A percentile compares a stretch with the other conserved stretches of the same genome.
These are phyloP conservation scores for Cryptops parisi DNA, from an alignment of 2,888 invertebrate species.

Conservation along the genomic window DNA sequence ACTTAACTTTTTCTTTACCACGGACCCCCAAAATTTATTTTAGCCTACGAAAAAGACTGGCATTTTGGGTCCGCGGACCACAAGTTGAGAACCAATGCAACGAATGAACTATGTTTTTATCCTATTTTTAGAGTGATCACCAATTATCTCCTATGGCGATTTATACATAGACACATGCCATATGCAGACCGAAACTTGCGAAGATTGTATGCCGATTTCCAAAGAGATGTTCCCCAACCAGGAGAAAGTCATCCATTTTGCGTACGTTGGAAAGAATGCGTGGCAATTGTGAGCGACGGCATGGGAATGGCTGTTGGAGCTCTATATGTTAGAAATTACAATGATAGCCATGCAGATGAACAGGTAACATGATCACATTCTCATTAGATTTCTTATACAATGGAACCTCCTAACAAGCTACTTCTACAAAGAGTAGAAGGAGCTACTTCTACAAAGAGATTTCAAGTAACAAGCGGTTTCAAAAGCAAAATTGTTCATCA, in stretches of 20 bases:
- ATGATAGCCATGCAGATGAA: constrained; percentile 4
- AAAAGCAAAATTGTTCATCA: too few relatives aligned
- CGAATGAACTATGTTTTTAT: too few relatives aligned
- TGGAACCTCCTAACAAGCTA: too few relatives aligned
- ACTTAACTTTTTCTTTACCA: too few relatives aligned
- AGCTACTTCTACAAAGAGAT: too few relatives aligned
- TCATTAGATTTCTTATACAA: too few relatives aligned
- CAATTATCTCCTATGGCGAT: constrained; percentile 37
- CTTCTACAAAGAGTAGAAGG: too few relatives aligned
- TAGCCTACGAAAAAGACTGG: too few relatives aligned
- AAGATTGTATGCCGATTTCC: constrained; percentile 25
- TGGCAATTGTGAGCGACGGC: constrained; percentile 22
- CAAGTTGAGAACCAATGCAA: too few relatives aligned
- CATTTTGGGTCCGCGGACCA: too few relatives aligned
- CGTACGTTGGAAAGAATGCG: constrained; percentile 24
- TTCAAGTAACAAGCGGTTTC: too few relatives aligned
- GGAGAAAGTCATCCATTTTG: constrained; percentile 16
- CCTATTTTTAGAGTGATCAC: constrained; percentile 33
- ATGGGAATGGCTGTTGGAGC: constrained; percentile 22
- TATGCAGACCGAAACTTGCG: constrained; percentile 31
- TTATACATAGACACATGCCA: constrained; percentile 33
- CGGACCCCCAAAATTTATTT: too few relatives aligned
- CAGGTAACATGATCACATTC: constrained; percentile 14
- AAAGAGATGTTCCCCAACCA: constrained; percentile 24
- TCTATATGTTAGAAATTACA: constrained; percentile 19